phyloP scores from a whole-genome alignment of 2,797 vertebrate genomes.

The Premnoplex brunnescens region DNA sequence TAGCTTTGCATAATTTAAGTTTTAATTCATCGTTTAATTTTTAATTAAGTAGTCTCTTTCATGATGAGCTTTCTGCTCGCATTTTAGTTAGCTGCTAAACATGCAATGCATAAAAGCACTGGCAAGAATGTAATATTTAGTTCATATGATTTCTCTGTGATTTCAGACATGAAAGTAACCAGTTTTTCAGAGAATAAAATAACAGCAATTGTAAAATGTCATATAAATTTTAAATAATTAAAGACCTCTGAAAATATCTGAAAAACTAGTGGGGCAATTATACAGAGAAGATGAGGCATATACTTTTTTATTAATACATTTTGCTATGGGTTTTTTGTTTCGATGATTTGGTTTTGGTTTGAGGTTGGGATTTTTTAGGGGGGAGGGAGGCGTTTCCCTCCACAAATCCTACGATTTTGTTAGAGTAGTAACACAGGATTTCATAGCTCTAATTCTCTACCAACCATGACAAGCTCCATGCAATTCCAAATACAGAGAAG shows the following conservation, averaged over 20 bases:
- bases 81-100: conserved; percentile 70
- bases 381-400: not conserved
- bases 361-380: not conserved
- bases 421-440: not conserved
- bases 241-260: conserved; percentile 49
- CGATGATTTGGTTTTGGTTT: not conserved
- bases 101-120: conserved; percentile 55
- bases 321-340: not conserved
- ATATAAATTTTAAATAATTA: conserved; percentile 74
- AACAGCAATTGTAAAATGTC: conserved; percentile 63
- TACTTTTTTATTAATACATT: not conserved
- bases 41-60: conserved; percentile 79
- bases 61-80: conserved; percentile 69
- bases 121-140: conserved; percentile 42
- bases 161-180: conserved; percentile 64
- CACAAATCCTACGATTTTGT: not conserved
- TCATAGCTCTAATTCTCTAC: not conserved
- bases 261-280: conserved; percentile 30
- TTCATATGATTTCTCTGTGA: conserved; percentile 56
- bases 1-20: conserved; percentile 84
- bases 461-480: not conserved
- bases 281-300: not conserved
- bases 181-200: conserved; percentile 49
- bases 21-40: conserved; percentile 82
- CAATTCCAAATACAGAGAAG: not conserved